Conservation (phyloP, 1,140 invertebrate genomes). For the Euschistus heros region DNA sequence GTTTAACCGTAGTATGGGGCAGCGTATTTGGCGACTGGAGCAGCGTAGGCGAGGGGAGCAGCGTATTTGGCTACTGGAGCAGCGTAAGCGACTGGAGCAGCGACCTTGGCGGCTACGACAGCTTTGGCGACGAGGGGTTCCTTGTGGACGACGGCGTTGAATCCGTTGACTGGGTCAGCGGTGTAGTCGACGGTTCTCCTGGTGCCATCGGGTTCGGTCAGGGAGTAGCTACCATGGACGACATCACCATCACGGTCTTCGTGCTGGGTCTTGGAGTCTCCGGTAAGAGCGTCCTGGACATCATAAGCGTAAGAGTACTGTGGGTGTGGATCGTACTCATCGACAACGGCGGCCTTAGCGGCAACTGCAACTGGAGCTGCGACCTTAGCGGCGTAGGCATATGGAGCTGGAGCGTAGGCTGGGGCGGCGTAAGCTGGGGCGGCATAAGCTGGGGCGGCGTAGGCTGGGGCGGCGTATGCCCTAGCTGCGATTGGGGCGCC, state of each 20-base stretch:
- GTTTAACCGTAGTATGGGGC: too few relatives aligned
- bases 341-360: slow-evolving; percentile 23
- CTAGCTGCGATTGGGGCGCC: slow-evolving; percentile 24
- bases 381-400: not conserved
- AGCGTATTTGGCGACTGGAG: not conserved
- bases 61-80: not conserved
- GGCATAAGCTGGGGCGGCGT: not conserved
- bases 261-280: slow-evolving; percentile 9
- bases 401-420: not conserved
- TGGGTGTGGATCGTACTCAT: slow-evolving; percentile 40
- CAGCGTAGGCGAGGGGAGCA: not conserved
- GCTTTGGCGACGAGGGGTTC: slow-evolving; percentile 1
- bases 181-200: slow-evolving; percentile 1
- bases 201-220: slow-evolving; percentile 7
- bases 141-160: slow-evolving; percentile 3
- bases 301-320: slow-evolving; percentile 31
- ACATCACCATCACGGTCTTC: not conserved
- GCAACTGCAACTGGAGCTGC: not conserved
- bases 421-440: not conserved
- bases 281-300: slow-evolving; percentile 25
- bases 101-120: not conserved
- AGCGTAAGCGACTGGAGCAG: not conserved
- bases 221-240: not conserved
- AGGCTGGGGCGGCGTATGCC: slow-evolving; percentile 26
- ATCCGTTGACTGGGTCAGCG: slow-evolving; percentile 6